Evolutionary conservation across 2,888 invertebrate genomes (phyloP).

Genomic region (Erebia aethiops): DNA sequence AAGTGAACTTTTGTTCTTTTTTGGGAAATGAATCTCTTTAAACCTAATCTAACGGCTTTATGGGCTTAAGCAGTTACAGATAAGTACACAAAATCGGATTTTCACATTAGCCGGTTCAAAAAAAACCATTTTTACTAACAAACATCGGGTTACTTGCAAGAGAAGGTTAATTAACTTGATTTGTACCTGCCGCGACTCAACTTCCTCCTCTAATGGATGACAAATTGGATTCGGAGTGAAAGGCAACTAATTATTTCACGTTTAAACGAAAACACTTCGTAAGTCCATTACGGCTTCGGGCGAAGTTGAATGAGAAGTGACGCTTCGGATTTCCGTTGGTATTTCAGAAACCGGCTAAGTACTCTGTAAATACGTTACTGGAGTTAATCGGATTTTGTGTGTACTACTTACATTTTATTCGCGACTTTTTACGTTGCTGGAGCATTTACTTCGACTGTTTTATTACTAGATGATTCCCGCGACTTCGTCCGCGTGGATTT

Average conservation of each 20-base stretch:
- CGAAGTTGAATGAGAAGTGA: conserved; percentile 22
- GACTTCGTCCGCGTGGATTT: no score
- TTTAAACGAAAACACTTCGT: conserved; percentile 26
- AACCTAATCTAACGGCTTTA: no score
- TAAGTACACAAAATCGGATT: no score
- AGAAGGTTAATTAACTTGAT: conserved; percentile 12
- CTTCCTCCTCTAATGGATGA: conserved; percentile 23
- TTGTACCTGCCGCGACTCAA: conserved; percentile 22
- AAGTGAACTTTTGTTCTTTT: no score
- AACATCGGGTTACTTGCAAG: background rate
- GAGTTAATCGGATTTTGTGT: background rate
- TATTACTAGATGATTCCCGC: no score
- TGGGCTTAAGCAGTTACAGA: no score
- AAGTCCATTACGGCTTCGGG: conserved; percentile 28
- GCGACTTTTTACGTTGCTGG: background rate
- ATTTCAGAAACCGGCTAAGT: conserved; percentile 8
- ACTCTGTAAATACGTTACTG: conserved; percentile 4
- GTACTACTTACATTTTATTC: background rate
- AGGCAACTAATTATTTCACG: conserved; percentile 30
- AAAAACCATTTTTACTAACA: background rate
- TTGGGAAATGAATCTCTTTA: no score
- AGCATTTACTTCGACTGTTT: background rate
- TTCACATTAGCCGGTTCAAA: background rate
- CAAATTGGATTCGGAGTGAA: conserved; percentile 29
- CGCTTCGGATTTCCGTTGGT: conserved; percentile 20